Evolutionary conservation across 2,888 invertebrate species (phyloP).

Genomic region (Eristalinus sepulchralis): DNA sequence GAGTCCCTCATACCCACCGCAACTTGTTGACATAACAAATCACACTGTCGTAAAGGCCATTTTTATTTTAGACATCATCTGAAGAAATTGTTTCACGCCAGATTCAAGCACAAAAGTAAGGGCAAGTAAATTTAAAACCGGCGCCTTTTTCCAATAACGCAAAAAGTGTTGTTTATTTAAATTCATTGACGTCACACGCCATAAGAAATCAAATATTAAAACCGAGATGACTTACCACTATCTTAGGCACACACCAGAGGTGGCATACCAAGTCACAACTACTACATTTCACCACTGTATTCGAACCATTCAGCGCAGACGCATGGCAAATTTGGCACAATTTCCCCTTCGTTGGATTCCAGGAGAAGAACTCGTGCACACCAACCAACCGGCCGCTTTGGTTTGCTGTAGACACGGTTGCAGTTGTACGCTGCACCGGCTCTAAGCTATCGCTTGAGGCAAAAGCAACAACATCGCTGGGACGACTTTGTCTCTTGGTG

Average conservation of each 20-base stretch:
- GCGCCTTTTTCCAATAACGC: neutral
- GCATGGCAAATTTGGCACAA: constrained; percentile 72
- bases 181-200: neutral
- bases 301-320: constrained; percentile 53
- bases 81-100: neutral
- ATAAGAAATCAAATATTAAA: neutral
- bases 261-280: constrained; percentile 72
- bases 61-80: constrained; percentile 2
- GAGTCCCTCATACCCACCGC: neutral
- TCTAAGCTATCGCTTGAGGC: constrained; percentile 29
- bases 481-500: neutral
- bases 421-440: neutral
- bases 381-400: constrained; percentile 15
- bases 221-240: constrained; percentile 67
- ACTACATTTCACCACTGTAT: constrained; percentile 67
- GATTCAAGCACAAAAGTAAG: neutral
- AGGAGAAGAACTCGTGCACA: constrained; percentile 64
- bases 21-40: constrained; percentile 46
- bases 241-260: constrained; percentile 66
- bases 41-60: constrained; percentile 26
- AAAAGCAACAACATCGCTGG: constrained; percentile 8
- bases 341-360: constrained; percentile 70
- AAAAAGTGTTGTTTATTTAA: neutral
- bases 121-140: neutral
- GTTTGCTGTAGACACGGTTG: neutral